These are phyloP conservation scores for Ceratina australensis DNA, from an alignment of 1,140 invertebrate genomes.

Conservation along the genomic window DNA sequence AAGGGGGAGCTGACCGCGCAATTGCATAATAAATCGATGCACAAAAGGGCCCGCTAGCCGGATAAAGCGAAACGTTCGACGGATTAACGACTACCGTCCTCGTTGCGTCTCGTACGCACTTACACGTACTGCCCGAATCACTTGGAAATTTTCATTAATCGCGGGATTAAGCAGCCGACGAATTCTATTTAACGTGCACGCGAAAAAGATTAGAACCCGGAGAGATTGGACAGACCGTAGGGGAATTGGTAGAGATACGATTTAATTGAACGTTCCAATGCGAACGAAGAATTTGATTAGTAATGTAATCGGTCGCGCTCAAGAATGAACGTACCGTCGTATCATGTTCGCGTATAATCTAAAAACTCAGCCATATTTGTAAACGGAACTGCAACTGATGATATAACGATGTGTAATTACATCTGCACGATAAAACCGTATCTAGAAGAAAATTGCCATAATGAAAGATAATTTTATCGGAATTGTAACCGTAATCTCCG, in stretches of 20 bases:
- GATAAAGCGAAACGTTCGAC: slow-evolving; percentile 45
- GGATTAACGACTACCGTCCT: slow-evolving; percentile 41
- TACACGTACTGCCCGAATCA: slow-evolving; percentile 16
- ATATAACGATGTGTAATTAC: background rate
- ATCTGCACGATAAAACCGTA: background rate
- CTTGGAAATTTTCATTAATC: background rate
- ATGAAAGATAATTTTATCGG: background rate
- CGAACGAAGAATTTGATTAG: background rate
- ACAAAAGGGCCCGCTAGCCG: slow-evolving; percentile 53
- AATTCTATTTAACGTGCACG: too few species aligned
- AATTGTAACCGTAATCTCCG: background rate
- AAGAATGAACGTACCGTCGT: background rate
- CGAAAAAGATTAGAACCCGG: too few species aligned
- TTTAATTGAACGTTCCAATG: background rate
- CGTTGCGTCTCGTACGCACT: background rate
- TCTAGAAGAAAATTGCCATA: background rate
- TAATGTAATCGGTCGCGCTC: too few species aligned
- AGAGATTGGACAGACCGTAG: too few species aligned
- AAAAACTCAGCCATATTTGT: background rate
- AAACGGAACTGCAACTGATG: background rate
- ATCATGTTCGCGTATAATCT: background rate
- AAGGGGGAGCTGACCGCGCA: slow-evolving; percentile 35
- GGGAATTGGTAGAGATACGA: too few species aligned
- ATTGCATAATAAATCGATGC: slow-evolving; percentile 57
- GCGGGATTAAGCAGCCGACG: too few species aligned